These are phyloP conservation scores for Drosophila kanekoi DNA, from an alignment of 2,888 invertebrate genomes.

Conservation along the genomic window DNA sequence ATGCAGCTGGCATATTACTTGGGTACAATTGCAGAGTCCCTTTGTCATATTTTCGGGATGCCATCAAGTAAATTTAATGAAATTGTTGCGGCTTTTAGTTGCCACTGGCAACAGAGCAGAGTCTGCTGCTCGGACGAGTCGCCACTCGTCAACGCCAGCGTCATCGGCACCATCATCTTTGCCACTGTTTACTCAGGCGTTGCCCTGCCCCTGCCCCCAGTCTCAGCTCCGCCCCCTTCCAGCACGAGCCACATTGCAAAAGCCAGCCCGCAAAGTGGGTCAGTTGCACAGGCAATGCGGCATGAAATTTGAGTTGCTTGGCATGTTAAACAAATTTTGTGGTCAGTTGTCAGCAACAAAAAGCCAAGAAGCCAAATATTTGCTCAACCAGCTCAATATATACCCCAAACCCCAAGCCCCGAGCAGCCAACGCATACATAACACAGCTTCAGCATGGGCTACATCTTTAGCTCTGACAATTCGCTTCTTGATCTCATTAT, in stretches of 20 bases:
- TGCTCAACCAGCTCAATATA: constrained; percentile 63
- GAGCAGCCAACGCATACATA: not conserved
- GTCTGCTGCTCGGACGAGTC: constrained; percentile 45
- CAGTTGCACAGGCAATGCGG: constrained; percentile 73
- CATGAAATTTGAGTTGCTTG: constrained; percentile 72
- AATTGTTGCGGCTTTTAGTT: constrained; percentile 73
- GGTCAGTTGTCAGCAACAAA: constrained; percentile 72
- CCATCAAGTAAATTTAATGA: constrained; percentile 66
- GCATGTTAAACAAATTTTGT: constrained; percentile 73
- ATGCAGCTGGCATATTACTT: constrained; percentile 50
- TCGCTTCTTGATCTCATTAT: constrained; percentile 71
- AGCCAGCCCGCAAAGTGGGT: constrained; percentile 40
- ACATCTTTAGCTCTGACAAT: constrained; percentile 3
- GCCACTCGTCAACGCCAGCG: constrained; percentile 26
- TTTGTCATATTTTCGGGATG: constrained; percentile 67
- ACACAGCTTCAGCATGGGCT: constrained; percentile 7
- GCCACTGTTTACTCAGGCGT: constrained; percentile 53
- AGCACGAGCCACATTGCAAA: constrained; percentile 21
- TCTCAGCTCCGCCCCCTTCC: not conserved
- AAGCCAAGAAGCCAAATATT: constrained; percentile 68
- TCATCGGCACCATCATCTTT: constrained; percentile 41
- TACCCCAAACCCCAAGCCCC: constrained; percentile 4
- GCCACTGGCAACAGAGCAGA: constrained; percentile 56
- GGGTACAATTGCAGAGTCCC: constrained; percentile 46
- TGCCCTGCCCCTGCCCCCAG: not conserved